These are phyloP conservation scores for Gadus chalcogrammus DNA, from an alignment of 2,113 vertebrate genomes.

Conservation along the genomic window DNA sequence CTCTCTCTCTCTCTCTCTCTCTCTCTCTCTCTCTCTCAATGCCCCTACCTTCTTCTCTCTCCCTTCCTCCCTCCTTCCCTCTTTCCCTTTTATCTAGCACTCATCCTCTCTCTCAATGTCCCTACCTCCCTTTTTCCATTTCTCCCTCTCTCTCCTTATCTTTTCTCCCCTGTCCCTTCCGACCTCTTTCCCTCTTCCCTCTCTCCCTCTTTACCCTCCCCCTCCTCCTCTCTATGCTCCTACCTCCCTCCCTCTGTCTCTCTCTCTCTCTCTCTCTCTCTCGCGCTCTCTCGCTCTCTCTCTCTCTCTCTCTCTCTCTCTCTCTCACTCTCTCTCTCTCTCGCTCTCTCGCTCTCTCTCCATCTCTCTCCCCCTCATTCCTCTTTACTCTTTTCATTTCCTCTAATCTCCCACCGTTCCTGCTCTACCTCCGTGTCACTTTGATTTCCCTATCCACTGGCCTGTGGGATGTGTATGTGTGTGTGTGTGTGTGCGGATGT, in stretches of 20 bases:
- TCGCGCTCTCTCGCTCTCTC: too few species aligned
- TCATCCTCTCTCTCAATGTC: not conserved
- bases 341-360: too few species aligned
- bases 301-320: slow-evolving; percentile 18
- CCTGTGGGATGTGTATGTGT: slow-evolving; percentile 60
- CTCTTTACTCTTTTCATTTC: slow-evolving; percentile 70
- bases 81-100: not conserved
- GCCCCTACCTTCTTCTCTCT: not conserved
- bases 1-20: too few species aligned
- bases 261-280: too few species aligned
- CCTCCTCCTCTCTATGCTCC: slow-evolving; percentile 19
- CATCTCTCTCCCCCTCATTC: slow-evolving; percentile 49
- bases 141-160: too few species aligned
- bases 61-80: not conserved
- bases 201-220: too few species aligned
- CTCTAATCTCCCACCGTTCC: slow-evolving; percentile 65
- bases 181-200: slow-evolving; percentile 46
- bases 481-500: slow-evolving; percentile 25
- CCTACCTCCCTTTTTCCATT: not conserved
- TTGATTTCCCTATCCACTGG: slow-evolving; percentile 78
- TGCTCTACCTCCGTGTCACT: slow-evolving; percentile 74
- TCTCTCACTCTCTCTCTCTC: slow-evolving; percentile 29
- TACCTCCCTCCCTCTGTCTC: too few species aligned
- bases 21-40: too few species aligned
- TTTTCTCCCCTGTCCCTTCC: slow-evolving; percentile 30